These are phyloP conservation scores for Nothocercus nigrocapillus DNA, from an alignment of 2,113 vertebrate genomes.

Conservation along the genomic window DNA sequence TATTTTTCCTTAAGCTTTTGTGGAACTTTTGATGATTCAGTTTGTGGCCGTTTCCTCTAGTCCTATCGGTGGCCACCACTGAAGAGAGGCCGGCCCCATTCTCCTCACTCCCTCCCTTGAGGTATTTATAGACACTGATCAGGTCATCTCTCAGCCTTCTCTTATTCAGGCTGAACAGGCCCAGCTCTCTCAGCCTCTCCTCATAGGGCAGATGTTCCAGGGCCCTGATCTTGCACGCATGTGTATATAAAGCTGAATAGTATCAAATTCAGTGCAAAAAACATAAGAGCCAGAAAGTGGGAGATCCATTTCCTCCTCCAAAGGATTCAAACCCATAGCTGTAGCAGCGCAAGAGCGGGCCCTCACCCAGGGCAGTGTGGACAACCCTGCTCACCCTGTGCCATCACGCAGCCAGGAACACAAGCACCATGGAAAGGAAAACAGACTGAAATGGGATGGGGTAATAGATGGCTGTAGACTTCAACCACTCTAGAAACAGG, in stretches of 20 bases:
- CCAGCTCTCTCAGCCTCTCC: no score
- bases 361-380: not conserved
- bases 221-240: not conserved
- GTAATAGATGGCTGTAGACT: not conserved
- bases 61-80: no score
- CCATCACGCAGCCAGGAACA: not conserved
- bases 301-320: not conserved
- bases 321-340: not conserved
- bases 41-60: no score
- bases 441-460: not conserved
- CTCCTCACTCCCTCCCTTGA: no score
- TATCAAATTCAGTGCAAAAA: not conserved
- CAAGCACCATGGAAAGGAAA: not conserved
- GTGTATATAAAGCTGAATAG: not conserved
- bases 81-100: no score
- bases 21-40: no score
- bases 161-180: no score
- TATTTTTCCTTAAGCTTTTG: no score
- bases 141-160: no score
- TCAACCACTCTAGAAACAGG: fast-evolving
- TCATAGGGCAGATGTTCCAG: no score
- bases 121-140: no score
- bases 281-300: not conserved
- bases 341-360: no score
- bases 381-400: not conserved